Percentiles rank a stretch among this genome's conserved stretches.
Conservation (phyloP, 2,113 vertebrate species). For the Equus quagga region DNA sequence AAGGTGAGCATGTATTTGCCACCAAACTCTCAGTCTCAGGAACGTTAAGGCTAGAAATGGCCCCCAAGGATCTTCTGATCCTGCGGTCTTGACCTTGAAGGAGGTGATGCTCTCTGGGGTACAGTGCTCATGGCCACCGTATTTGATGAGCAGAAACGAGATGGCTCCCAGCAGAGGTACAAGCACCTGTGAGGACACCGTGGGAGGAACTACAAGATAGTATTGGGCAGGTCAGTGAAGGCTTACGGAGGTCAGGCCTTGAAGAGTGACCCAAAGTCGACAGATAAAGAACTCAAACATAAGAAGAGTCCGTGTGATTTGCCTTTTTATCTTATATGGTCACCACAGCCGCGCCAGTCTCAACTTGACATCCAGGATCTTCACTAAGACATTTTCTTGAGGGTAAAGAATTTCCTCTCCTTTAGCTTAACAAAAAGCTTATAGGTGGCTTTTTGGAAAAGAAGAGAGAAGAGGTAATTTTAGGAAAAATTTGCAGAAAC, state of each 20-base stretch:
- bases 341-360: not conserved
- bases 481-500: slow-evolving; percentile 34
- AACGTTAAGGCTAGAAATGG: not conserved
- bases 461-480: not conserved
- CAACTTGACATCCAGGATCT: not conserved
- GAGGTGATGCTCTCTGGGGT: not conserved
- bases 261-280: not conserved
- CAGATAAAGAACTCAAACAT: not conserved
- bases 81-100: not conserved
- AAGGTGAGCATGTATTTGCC: not conserved
- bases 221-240: not conserved
- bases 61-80: not conserved
- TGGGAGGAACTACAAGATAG: not conserved
- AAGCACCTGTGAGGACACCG: not conserved
- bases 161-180: not conserved
- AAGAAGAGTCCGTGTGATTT: not conserved
- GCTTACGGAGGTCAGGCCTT: not conserved
- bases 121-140: not conserved
- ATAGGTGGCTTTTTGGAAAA: not conserved
- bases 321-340: not conserved
- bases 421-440: not conserved
- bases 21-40: not conserved
- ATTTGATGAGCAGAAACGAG: not conserved
- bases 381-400: slow-evolving; percentile 2
- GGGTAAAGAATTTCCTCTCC: not conserved